phyloP scores from a whole-genome alignment of 2,797 vertebrate species.

The Astyanax mexicanus region DNA sequence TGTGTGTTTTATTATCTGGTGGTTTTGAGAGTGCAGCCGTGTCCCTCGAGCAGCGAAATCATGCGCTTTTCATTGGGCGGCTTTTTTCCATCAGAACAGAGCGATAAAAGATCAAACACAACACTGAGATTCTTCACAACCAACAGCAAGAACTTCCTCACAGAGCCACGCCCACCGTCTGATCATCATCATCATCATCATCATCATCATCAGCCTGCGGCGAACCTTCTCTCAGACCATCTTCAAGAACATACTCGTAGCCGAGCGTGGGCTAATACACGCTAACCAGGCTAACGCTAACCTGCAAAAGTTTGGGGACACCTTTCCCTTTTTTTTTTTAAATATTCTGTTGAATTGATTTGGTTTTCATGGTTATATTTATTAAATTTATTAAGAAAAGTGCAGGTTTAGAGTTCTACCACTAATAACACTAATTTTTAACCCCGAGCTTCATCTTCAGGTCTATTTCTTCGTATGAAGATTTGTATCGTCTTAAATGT shows the following conservation, averaged over 20 bases:
- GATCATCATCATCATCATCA: no score
- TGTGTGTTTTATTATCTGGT: not conserved
- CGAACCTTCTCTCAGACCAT: not conserved
- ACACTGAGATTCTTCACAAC: not conserved
- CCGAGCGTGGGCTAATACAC: constrained; percentile 1
- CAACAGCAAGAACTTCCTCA: constrained; percentile 1
- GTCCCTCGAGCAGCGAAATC: constrained; percentile 57
- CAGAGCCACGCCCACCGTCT: not conserved
- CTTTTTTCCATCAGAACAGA: constrained; percentile 7
- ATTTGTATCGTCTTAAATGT: no score
- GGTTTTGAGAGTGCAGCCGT: constrained; percentile 39
- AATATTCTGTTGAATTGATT: no score
- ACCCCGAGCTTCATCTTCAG: no score
- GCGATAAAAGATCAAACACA: constrained; percentile 6
- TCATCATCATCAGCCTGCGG: not conserved
- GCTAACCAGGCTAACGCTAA: not conserved
- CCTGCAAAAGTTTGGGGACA: not conserved
- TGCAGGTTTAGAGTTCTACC: no score
- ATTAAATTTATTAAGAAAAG: no score
- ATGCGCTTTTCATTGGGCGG: constrained; percentile 47
- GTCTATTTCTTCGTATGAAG: no score
- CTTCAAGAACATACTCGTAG: not conserved
- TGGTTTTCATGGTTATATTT: no score
- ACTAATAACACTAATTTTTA: no score
- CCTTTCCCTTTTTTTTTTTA: not conserved